Percentiles rank a stretch among this genome's conserved stretches.
Evolutionary conservation across 2,888 invertebrate species (phyloP).

Genomic region (Meloe dianella): DNA sequence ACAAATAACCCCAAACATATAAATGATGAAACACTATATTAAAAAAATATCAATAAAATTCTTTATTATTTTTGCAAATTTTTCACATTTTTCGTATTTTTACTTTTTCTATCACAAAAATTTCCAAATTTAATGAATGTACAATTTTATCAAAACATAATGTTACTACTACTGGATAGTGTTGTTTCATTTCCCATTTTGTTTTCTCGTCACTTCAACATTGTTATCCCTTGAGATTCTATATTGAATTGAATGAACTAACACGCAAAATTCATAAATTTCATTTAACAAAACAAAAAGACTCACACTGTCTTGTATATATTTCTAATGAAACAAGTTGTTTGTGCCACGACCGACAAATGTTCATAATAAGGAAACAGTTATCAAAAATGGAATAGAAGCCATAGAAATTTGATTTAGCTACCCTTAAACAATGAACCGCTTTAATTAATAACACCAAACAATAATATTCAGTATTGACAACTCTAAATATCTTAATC

Average conservation of each 20-base stretch:
- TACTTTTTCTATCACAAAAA: too few species aligned
- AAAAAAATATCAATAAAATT: background rate
- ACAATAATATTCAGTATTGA: background rate
- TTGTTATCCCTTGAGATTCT: background rate
- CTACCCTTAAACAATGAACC: background rate
- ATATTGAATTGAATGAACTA: constrained; percentile 20
- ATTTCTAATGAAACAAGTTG: constrained; percentile 15
- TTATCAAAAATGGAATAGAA: too few species aligned
- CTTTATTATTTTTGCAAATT: background rate
- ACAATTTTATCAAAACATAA: background rate
- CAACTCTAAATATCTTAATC: too few species aligned
- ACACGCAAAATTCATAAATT: constrained; percentile 31
- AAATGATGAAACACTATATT: background rate
- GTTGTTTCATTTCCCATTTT: background rate
- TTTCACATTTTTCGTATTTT: background rate
- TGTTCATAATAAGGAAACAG: constrained; percentile 24
- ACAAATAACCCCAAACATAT: background rate
- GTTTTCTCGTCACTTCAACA: background rate
- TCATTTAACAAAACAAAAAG: constrained; percentile 29
- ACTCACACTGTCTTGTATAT: constrained; percentile 13
- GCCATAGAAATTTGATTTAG: constrained; percentile 22
- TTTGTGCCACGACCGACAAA: constrained; percentile 29
- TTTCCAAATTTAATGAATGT: too few species aligned
- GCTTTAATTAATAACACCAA: background rate
- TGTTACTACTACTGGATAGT: background rate